Conservation (phyloP, 2,797 vertebrate species). For the Danio tinwini region DNA sequence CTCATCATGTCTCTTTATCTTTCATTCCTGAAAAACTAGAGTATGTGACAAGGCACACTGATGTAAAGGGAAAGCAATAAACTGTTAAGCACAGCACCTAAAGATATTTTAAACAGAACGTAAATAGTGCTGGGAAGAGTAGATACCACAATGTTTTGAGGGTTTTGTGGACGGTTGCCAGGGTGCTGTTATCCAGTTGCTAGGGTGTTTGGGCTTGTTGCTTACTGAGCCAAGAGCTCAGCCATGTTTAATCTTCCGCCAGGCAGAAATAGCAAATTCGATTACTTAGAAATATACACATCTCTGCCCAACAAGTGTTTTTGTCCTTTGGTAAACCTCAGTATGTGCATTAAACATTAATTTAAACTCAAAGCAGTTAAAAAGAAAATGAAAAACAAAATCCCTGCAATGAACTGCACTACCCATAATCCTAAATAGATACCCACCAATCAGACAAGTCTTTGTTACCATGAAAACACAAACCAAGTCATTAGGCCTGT, state of each 20-base stretch:
- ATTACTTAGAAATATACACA: neutral
- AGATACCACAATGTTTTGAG: neutral
- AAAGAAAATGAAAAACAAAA: neutral
- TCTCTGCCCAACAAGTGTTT: neutral
- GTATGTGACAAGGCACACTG: neutral
- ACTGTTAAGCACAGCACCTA: neutral
- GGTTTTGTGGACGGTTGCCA: slow-evolving; percentile 2
- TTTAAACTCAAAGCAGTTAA: neutral
- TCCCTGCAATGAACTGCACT: neutral
- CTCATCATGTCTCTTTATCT: slow-evolving; percentile 20
- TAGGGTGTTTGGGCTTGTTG: neutral
- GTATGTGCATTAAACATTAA: neutral
- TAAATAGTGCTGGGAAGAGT: neutral
- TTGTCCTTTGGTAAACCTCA: neutral
- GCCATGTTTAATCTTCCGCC: neutral
- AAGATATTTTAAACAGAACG: neutral
- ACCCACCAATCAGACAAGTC: neutral
- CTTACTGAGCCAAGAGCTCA: neutral
- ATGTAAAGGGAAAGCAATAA: neutral
- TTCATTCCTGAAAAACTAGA: neutral
- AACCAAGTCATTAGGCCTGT: too few relatives aligned
- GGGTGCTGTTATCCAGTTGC: neutral
- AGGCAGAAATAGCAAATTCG: neutral
- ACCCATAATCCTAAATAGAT: neutral
- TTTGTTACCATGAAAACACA: neutral